Base-by-base conservation (phyloP, 2,113 vertebrate genomes). In the Saiga tatarica region DNA sequence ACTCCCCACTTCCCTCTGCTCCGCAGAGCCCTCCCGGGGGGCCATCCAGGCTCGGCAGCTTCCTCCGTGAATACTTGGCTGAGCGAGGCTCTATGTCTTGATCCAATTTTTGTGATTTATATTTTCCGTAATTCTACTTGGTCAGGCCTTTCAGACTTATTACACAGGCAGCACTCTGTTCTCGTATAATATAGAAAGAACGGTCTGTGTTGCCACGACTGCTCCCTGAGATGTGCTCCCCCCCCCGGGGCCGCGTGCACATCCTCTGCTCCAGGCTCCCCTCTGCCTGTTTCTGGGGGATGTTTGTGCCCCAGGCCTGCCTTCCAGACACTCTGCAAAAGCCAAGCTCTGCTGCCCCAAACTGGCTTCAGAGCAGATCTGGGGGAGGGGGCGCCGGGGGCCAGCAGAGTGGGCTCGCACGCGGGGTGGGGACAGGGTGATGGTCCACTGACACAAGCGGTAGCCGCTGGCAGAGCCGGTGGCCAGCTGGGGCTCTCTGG, bases 71-170 rank as follows among this genome's bases (percentile, higher is more conserved):
- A 88, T 89, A 55, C 89, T 83, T 60, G 33, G 79, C 97, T 87
- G 87, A 91, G 30, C 78, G 5, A 55, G 89, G 90, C 94, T 50
- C 78, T 26, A 19, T 14, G 52, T 92, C 97, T 97, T 79, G 92
- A 94, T 97, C 96, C 94, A 96, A 92, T 95, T 96, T 96, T 74
- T 87, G 94, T 97, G 97, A 95, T 97, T 97, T 97, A 97, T 97
- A 83, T 92, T 98, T 97, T 96, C 98, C 95, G 82, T 95, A 62
- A 97, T 95, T 97, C 94, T 91, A 25, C 52, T 79, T 89, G 94
- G 96, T 97, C 97, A 92, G 95, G 94, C 39, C 53, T 96, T 98
- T 89, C 87, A 87, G 10, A 53, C 91, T 83, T 57, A 83, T 62
- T 30, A 45, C 87, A 67, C 94, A 91, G 97, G 19, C 87, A 26